Evolutionary conservation across 2,113 vertebrate species (phyloP).

Genomic region (Syrrhaptes paradoxus): DNA sequence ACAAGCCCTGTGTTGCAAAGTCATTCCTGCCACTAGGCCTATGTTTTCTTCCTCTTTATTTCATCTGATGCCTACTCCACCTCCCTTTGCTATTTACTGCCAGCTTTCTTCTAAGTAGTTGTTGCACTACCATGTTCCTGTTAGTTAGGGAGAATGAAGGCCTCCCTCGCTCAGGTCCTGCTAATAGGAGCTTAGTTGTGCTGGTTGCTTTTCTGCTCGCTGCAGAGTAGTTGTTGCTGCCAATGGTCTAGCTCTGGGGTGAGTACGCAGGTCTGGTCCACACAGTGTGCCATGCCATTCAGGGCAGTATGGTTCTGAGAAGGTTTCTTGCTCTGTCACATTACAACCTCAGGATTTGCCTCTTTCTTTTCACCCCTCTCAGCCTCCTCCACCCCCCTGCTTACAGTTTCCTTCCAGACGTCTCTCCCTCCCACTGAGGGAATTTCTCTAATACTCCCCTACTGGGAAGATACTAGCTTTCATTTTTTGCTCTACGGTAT

Average conservation of each 20-base stretch:
- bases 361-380: not conserved
- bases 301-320: not conserved
- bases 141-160: not conserved
- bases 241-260: accelerated
- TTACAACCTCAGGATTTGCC: not conserved
- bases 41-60: not conserved
- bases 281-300: not conserved
- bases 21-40: not conserved
- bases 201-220: not conserved
- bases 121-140: not conserved
- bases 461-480: not conserved
- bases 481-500: not conserved
- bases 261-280: not conserved
- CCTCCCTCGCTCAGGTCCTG: not conserved
- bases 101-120: not conserved
- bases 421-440: not conserved
- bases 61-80: not conserved
- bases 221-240: not conserved
- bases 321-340: not conserved
- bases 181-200: not conserved
- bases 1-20: not conserved
- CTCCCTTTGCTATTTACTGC: not conserved
- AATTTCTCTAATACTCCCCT: not conserved
- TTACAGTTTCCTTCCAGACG: not conserved
- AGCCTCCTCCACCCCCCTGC: not conserved